Base-by-base conservation (phyloP, 1,140 invertebrate genomes). In the Drosophila ananassae region DNA sequence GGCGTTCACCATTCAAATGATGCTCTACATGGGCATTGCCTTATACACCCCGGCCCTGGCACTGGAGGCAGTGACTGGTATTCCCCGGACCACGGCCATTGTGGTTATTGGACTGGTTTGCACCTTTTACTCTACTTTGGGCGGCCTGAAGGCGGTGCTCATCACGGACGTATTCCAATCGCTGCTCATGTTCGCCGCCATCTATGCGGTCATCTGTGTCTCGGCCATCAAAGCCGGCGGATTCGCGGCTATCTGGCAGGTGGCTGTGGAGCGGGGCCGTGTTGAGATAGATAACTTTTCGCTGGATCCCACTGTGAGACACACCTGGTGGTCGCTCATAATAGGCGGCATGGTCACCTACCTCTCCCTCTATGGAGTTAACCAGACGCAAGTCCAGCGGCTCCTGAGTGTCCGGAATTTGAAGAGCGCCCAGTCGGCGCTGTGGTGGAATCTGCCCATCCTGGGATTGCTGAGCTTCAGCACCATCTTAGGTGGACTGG, bases 1-100 rank as follows among this genome's bases (percentile, higher is more conserved):
- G 48, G 94, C 96, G 0, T 97, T 97, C 73, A 96, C 95, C 48
- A 80, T 97, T 12, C 97, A 98, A 93, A 96, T 97, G 95, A 92
- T 98, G 28, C 91, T 99, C 12, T 99, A 99, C 84, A 98, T 98
- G 93, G 97, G 97, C 2, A 96, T 99, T 77, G 98, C 98, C 0
- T 92, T 99, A 0, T 98, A 98, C 92, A 97, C 97, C 0, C 98
- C 98, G 1, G 96, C 97, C 12, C 94, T 98, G 62, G 97, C 98
- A 0, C 90, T 99, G 21, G 97, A 97, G 93, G 96, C 97, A 17
- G 96, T 98, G 25, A 97, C 96, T 9, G 96, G 95, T 8, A 92
- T 97, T 24, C 94, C 94, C 7, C 94, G 95, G 91, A 92, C 94
- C 47, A 91, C 94, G 37, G 96, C 97, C 12, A 97, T 99, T 64